Evolutionary conservation across 2,888 invertebrate genomes (phyloP).

Genomic region (Drosophila rellima): DNA sequence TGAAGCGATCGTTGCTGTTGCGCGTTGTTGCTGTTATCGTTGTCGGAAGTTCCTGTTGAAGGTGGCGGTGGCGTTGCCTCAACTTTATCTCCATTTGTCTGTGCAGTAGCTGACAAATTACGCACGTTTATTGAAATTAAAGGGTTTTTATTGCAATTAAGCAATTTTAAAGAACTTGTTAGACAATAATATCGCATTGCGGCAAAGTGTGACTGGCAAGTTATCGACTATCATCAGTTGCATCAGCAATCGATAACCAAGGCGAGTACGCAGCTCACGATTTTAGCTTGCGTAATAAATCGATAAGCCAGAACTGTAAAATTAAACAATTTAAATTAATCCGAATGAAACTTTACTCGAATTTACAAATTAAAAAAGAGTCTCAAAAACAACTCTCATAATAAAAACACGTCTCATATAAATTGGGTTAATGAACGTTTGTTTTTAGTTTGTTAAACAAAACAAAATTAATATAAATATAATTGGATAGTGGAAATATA

Average conservation of each 20-base stretch:
- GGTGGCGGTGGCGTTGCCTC: slow-evolving; percentile 5
- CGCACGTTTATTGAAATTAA: slow-evolving; percentile 35
- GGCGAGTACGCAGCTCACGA: not conserved
- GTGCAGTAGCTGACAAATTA: slow-evolving; percentile 34
- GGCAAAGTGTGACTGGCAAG: slow-evolving; percentile 36
- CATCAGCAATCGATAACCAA: slow-evolving; percentile 6
- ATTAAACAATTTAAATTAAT: not conserved
- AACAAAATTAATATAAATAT: slow-evolving; percentile 46
- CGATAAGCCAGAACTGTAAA: not conserved
- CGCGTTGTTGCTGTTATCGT: slow-evolving; percentile 7
- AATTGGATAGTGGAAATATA: slow-evolving; percentile 39
- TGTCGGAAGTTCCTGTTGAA: slow-evolving; percentile 1
- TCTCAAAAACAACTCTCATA: not conserved
- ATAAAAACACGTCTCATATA: not conserved
- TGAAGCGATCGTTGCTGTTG: slow-evolving; percentile 72
- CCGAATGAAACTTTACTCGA: not conserved
- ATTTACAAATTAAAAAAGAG: too few relatives aligned
- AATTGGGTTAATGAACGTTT: slow-evolving; percentile 33
- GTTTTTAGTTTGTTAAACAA: slow-evolving; percentile 49
- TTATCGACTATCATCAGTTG: slow-evolving; percentile 13
- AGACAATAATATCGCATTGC: slow-evolving; percentile 46
- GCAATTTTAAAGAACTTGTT: slow-evolving; percentile 48
- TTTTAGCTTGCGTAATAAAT: not conserved
- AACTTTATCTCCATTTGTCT: slow-evolving; percentile 26
- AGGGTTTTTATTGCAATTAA: slow-evolving; percentile 49